Evolutionary conservation across 2,113 vertebrate genomes (phyloP).

Genomic region (Pica pica): DNA sequence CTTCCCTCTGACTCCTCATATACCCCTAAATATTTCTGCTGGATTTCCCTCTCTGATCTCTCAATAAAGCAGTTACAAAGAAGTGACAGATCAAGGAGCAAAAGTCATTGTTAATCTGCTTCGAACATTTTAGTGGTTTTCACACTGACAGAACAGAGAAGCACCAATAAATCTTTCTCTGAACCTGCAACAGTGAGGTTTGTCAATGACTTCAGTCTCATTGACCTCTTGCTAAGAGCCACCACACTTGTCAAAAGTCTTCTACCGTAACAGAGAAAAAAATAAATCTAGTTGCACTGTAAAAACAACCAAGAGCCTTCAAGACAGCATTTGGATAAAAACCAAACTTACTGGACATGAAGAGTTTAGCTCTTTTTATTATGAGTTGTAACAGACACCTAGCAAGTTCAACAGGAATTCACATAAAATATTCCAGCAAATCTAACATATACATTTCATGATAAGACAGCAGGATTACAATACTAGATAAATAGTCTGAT

Average conservation of each 20-base stretch:
- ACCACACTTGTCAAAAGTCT: background rate
- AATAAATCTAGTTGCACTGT: background rate
- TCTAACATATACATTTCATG: background rate
- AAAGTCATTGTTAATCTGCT: background rate
- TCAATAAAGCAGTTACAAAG: background rate
- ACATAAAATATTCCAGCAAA: background rate
- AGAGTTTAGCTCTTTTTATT: background rate
- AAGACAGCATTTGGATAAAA: background rate
- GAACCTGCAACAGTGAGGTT: background rate
- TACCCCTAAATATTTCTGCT: background rate
- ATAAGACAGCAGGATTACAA: background rate
- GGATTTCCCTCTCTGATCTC: background rate
- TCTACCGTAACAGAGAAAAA: background rate
- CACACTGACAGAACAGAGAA: background rate
- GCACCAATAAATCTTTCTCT: background rate
- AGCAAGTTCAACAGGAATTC: background rate
- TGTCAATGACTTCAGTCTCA: background rate
- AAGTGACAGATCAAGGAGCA: background rate
- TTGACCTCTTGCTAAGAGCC: accelerated
- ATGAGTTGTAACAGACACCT: background rate
- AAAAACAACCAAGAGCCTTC: background rate
- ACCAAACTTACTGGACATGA: background rate
- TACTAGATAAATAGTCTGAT: background rate
- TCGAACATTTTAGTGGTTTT: background rate
- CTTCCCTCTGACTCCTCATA: background rate